Conservation (phyloP, 2,113 vertebrate species). For the Clinocottus analis region DNA sequence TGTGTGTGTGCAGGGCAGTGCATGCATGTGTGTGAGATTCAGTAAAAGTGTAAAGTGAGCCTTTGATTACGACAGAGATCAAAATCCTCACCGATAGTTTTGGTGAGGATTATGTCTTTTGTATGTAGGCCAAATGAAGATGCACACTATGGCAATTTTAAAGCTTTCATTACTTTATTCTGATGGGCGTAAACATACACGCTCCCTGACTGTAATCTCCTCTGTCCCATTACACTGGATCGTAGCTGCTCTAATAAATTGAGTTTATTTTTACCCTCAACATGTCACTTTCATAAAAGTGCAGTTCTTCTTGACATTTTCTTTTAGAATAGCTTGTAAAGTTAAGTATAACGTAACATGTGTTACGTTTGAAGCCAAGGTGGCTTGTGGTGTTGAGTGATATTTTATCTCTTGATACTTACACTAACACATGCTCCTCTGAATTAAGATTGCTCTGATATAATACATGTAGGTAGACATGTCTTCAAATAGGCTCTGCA, state of each 20-base stretch:
- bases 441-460: neutral
- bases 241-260: neutral
- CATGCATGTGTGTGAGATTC: neutral
- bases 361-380: neutral
- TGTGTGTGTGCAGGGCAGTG: no score
- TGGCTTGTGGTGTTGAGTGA: neutral
- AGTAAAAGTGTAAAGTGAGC: neutral
- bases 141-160: conserved; percentile 10
- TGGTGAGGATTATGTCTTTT: conserved; percentile 28
- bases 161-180: conserved; percentile 32
- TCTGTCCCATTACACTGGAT: conserved; percentile 7
- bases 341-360: neutral
- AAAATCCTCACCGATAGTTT: conserved; percentile 6
- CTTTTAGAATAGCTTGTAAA: neutral
- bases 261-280: neutral
- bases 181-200: conserved; percentile 12
- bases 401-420: neutral
- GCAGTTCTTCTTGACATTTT: neutral
- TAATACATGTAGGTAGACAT: neutral
- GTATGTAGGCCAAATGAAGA: conserved; percentile 33
- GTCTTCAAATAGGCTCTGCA: neutral
- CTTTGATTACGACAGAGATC: neutral
- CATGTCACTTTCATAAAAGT: neutral
- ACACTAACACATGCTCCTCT: neutral
- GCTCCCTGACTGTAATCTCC: conserved; percentile 32